Evolutionary conservation across 1,140 invertebrate species (phyloP).

Genomic region (Globodera rostochiensis): DNA sequence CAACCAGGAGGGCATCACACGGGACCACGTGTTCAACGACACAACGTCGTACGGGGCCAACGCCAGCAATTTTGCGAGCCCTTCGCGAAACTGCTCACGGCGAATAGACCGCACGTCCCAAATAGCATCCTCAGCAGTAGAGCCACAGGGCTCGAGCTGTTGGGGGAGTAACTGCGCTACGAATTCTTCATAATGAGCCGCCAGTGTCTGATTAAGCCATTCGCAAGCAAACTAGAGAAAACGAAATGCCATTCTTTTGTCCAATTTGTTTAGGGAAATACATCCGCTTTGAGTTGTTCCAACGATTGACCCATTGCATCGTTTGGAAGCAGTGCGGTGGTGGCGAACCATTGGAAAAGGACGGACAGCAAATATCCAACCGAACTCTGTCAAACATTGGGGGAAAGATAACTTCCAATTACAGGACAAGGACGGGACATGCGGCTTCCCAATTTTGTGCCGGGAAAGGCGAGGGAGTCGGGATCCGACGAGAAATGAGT

Average conservation of each 20-base stretch:
- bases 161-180: slow-evolving; percentile 82
- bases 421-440: too few relatives aligned
- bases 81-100: slow-evolving; percentile 89
- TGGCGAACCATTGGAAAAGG: slow-evolving; percentile 98
- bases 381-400: slow-evolving; percentile 15
- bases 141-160: slow-evolving; percentile 75
- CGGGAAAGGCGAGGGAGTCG: too few relatives aligned
- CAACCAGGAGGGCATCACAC: slow-evolving; percentile 97
- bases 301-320: slow-evolving; percentile 81
- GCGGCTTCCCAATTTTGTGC: too few relatives aligned
- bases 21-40: slow-evolving; percentile 89
- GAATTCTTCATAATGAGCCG: slow-evolving; percentile 84
- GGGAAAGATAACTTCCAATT: too few relatives aligned
- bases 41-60: slow-evolving; percentile 96
- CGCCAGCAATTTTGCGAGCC: slow-evolving; percentile 77
- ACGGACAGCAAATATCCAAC: slow-evolving; percentile 88
- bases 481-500: too few relatives aligned
- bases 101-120: slow-evolving; percentile 82
- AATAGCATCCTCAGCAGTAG: slow-evolving; percentile 86
- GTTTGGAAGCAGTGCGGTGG: slow-evolving; percentile 91
- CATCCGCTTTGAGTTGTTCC: slow-evolving; percentile 85
- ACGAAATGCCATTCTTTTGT: background rate
- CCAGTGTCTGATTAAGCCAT: slow-evolving; percentile 84
- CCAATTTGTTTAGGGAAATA: slow-evolving; percentile 35
- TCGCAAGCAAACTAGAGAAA: slow-evolving; percentile 78